Evolutionary conservation across 2,888 invertebrate genomes (phyloP), one percentile per base, ranked within the genome.

Genomic region (Ganaspis brasiliensis): DNA sequence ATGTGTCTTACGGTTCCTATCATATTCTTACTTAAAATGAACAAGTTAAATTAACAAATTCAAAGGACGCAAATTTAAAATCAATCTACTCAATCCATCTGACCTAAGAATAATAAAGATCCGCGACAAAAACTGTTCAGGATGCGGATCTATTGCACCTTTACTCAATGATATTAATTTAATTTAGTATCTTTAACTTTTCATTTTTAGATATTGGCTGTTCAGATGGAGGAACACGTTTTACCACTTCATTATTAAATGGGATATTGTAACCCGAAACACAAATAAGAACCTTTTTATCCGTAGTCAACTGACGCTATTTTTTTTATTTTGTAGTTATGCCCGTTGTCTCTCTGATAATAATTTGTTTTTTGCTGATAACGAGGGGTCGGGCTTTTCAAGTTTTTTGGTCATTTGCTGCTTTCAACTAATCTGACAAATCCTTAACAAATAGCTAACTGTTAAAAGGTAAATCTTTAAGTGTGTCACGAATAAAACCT

Each of bases 361-460:
- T 31, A 67, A 16, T 67, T 67, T 40, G 5, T n/a, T 16, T 19
- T 16, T 14, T 35, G n/a, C 5, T 21, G 37, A 21, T 37, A 14
- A 5, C 40, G 19, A 6, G 37, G 24, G 19, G 40, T 24, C 12
- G 67, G 21, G 40, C 67, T n/a, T 14, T 49, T 67, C 40, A 45
- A 67, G 67, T 67, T 37, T 67, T 67, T 67, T 67, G 67, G 8
- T 19, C 67, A 16, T 67, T 67, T 2, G 40, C 67, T 14, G 67
- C 67, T 40, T 40, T 19, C 40, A 67, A 24, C 24, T 67, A 2
- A 12, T 67, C 45, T 21, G 67, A n/a, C 31, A 67, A 67, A n/a
- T 67, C 67, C n/a, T 40, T 21, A 8, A 4, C 67, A 45, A 67
- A 67, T 14, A 40, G 14, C 14, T 12, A 67, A 9, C 14, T 16